Evolutionary conservation across 2,113 vertebrate genomes (phyloP), one percentile per base, ranked within the genome.

Genomic region (Eubucco bourcierii): DNA sequence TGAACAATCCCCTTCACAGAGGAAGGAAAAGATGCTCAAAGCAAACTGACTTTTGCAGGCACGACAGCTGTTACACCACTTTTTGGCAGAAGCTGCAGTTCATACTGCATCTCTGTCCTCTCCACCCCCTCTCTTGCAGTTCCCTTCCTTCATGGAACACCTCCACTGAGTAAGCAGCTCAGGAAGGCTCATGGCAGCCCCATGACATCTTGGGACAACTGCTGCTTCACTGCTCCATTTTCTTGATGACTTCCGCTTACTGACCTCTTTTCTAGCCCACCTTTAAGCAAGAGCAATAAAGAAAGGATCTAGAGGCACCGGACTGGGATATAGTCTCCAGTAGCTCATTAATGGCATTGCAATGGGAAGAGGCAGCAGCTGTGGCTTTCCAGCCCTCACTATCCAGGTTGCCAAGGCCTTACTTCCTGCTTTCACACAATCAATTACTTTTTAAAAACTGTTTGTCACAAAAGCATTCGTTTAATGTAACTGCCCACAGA

Each of bases 391-490:
- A 80, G 71, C 58, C 53, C 39, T 84, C 58, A 13, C 41, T 9
- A 64, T 78, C 56, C 65, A 94, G 87, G 95, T 92, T 83, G 91
- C 87, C 84, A 70, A 71, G 81, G 63, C 58, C 75, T 95, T 64
- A 91, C 86, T 60, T 86, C 84, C 79, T 80, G 60, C 84, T 96
- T 96, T 94, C 85, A 92, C 80, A 92, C 87, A 94, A 96, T 68
- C 93, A 94, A 95, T 96, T 94, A 94, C 86, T 80, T 94, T 71
- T 82, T 89, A 95, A 95, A 95, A 94, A 41, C 68, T 83, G 77
- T 97, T 97, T 94, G 96, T 94, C 85, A 91, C 73, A 96, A 97
- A 97, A 92, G 82, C 91, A 95, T 86, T 96, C 74, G 87, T 96
- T 95, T 95, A 96, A 96, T 90, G 92, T 96, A 90, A 90, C 93